A percentile compares a stretch with the other conserved stretches of the same genome.
These are phyloP conservation scores for Agrochola circellaris DNA, from an alignment of 2,888 invertebrate species.

Conservation along the genomic window DNA sequence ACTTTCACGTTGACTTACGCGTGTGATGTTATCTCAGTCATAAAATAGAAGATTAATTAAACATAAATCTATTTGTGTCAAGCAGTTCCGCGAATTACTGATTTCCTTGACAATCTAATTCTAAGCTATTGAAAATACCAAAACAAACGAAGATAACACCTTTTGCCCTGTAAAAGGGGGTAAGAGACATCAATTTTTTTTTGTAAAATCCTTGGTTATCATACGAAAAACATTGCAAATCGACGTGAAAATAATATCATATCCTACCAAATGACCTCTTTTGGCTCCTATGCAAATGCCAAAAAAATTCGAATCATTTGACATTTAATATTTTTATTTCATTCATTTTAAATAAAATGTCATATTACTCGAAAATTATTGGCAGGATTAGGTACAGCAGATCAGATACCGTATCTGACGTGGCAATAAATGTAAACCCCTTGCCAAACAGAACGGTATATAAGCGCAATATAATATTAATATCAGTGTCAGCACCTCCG, in stretches of 20 bases:
- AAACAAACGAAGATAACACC: neutral
- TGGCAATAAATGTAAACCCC: conserved; percentile 23
- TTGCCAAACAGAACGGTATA: conserved; percentile 24
- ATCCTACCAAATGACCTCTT: too few species aligned
- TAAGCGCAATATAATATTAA: conserved; percentile 12
- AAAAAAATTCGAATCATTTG: too few species aligned
- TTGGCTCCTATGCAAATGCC: too few species aligned
- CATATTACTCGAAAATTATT: too few species aligned
- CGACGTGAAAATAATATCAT: neutral
- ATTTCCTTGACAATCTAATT: neutral
- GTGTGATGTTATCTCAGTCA: conserved; percentile 18
- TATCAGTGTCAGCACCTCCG: neutral
- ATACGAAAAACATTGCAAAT: neutral
- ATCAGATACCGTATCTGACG: conserved; percentile 27
- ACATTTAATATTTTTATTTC: too few species aligned
- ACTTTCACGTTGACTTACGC: conserved; percentile 31
- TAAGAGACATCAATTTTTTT: neutral
- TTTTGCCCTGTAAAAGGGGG: too few species aligned
- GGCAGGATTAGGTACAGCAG: neutral
- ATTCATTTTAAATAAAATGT: too few species aligned
- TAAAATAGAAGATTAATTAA: conserved; percentile 19
- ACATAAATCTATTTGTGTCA: neutral
- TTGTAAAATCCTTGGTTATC: neutral
- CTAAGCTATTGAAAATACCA: neutral
- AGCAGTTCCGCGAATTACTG: neutral